These are phyloP conservation scores for Sialia sialis DNA, from an alignment of 2,113 vertebrate genomes.

Conservation along the genomic window DNA sequence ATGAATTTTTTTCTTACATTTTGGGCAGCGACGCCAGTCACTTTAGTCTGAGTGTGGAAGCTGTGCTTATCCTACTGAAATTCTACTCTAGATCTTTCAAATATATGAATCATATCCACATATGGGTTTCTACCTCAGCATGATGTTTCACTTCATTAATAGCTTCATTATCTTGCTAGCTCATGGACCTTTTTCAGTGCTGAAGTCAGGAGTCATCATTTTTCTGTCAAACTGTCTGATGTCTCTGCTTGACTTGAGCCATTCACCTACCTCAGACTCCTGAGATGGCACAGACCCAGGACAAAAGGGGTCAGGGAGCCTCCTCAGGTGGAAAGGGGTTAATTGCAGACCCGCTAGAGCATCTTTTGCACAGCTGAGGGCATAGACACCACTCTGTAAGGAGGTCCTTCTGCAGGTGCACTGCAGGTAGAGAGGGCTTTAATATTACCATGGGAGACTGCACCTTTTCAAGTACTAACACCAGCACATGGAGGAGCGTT, in stretches of 20 bases:
- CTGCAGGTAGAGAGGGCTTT: not conserved
- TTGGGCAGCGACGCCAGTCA: not conserved
- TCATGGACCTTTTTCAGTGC: not conserved
- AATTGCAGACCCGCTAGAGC: not conserved
- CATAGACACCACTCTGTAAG: not conserved
- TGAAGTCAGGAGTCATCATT: not conserved
- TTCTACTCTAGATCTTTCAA: slow-evolving; percentile 31
- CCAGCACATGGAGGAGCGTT: not conserved
- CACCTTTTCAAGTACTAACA: not conserved
- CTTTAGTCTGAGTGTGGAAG: not conserved
- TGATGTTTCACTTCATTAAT: not conserved
- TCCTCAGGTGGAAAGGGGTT: not conserved
- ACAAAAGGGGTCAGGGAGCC: not conserved
- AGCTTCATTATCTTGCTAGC: not conserved
- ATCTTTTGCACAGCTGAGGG: not conserved
- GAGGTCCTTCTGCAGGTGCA: not conserved
- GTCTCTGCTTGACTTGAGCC: not conserved
- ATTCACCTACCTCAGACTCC: not conserved
- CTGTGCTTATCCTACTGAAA: slow-evolving; percentile 24
- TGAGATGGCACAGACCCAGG: not conserved
- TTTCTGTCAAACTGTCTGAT: not conserved
- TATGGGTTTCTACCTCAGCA: not conserved
- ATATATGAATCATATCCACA: slow-evolving; percentile 35
- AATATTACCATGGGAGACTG: not conserved
- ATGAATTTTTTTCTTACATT: not conserved